Conservation (phyloP, 2,113 vertebrate species). For the Connochaetes taurinus region DNA sequence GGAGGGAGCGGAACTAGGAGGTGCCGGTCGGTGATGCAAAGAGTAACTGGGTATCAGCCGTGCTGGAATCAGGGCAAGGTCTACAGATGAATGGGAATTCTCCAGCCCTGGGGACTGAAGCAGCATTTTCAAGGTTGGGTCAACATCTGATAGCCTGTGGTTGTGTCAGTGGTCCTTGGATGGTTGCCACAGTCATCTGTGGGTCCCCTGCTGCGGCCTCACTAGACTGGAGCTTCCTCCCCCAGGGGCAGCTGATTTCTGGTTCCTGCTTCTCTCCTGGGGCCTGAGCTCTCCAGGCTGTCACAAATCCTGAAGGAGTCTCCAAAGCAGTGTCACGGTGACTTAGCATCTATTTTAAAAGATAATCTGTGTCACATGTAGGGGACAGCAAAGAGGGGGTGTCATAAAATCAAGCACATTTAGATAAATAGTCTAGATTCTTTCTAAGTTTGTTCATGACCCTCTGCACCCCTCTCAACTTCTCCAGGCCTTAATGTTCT, state of each 20-base stretch:
- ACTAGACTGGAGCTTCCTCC: not conserved
- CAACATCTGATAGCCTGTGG: not conserved
- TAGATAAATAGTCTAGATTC: not conserved
- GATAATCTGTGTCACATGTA: not conserved
- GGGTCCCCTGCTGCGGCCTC: not conserved
- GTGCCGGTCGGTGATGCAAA: not conserved
- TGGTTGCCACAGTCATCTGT: not conserved
- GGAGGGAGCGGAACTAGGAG: not conserved
- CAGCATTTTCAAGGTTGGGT: not conserved
- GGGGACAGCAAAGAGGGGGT: too few relatives aligned
- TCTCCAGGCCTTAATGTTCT: not conserved
- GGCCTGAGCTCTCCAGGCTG: not conserved
- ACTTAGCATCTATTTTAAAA: not conserved
- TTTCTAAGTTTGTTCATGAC: not conserved
- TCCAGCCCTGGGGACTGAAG: too few relatives aligned
- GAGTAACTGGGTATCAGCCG: not conserved
- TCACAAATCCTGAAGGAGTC: not conserved
- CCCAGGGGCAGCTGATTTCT: not conserved
- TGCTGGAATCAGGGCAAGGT: not conserved
- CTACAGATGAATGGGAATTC: not conserved
- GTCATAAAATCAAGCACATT: not conserved
- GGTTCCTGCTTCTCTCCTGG: not conserved
- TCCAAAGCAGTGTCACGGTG: not conserved
- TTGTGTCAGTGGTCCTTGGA: not conserved
- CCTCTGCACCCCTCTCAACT: not conserved